Conservation (phyloP, 2,888 invertebrate genomes). For the Lobophora halterata region DNA sequence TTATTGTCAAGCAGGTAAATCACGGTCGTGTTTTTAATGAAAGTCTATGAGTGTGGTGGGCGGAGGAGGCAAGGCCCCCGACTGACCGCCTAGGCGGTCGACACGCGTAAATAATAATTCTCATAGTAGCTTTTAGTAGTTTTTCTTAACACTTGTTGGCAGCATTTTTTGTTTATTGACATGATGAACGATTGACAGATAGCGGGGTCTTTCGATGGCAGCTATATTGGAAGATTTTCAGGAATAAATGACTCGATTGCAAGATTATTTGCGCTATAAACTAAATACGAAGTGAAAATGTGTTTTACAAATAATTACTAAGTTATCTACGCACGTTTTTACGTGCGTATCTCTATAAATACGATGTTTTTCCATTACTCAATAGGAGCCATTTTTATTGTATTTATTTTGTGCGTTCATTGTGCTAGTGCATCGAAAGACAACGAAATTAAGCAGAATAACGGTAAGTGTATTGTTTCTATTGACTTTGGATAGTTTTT, state of each 20-base stretch:
- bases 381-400: constrained; percentile 79
- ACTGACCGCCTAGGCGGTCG: no score
- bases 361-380: constrained; percentile 75
- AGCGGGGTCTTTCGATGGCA: constrained; percentile 71
- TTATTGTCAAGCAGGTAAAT: no score
- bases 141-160: constrained; percentile 30
- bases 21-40: no score
- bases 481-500: constrained; percentile 7
- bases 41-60: no score
- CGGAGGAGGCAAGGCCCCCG: no score
- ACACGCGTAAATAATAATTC: no score
- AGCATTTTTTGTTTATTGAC: constrained; percentile 79
- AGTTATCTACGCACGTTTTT: constrained; percentile 56
- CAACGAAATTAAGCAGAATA: constrained; percentile 75
- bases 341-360: constrained; percentile 57
- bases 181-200: constrained; percentile 76
- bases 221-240: constrained; percentile 61
- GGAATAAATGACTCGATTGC: constrained; percentile 61
- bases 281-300: constrained; percentile 66
- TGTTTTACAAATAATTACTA: constrained; percentile 65
- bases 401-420: constrained; percentile 80
- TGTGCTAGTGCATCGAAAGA: constrained; percentile 76
- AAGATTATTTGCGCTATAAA: constrained; percentile 58
- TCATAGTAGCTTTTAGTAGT: no score
- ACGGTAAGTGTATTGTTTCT: constrained; percentile 56